Evolutionary conservation across 1,140 invertebrate genomes (phyloP), one percentile per base, ranked within the genome.

Genomic region (Lucilia sericata): DNA sequence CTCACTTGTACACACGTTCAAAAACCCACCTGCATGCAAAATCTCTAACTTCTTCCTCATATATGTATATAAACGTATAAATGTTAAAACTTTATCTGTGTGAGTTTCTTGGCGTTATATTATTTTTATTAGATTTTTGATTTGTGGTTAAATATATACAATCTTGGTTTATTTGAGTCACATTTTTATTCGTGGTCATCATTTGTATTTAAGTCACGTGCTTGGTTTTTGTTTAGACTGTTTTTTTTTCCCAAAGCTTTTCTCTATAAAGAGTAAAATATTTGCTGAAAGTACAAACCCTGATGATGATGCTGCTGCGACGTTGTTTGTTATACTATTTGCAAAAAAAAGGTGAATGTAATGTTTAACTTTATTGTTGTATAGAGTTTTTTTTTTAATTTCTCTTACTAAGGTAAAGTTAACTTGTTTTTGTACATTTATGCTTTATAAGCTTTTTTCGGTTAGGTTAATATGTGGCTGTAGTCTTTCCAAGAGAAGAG

Each of bases 151-250:
- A 60, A n/a, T 60, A 60, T 70, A 70, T 21, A 70, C n/a, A 70
- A 70, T 70, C n/a, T 70, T 10, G 12, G 51, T 55, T 55, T 55
- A 14, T 55, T 55, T 55, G 3, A 55, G 12, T 55, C 17, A 70
- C 8, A 65, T 65, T 19, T 70, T 21, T 70, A 70, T 7, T 21
- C 65, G 65, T 70, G 65, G 65, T 70, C 65, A 70, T 70, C n/a
- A 70, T 70, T 70, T 70, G 65, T 70, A 70, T 70, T 70, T 21
- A 19, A 70, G 65, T 70, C 65, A 70, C 65, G 65, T 70, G 65
- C 21, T 70, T 7, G 65, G n/a, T 60, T 60, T 19, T 70, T 70
- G 65, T 30, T 30, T 30, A 30, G 25, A 30, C 25, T 30, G n/a
- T n/a, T n/a, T n/a, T 30, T 3, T 30, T 30, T 70, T 70, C 5